Base-by-base conservation (phyloP, 2,888 invertebrate species). In the Drosophila greeni region DNA sequence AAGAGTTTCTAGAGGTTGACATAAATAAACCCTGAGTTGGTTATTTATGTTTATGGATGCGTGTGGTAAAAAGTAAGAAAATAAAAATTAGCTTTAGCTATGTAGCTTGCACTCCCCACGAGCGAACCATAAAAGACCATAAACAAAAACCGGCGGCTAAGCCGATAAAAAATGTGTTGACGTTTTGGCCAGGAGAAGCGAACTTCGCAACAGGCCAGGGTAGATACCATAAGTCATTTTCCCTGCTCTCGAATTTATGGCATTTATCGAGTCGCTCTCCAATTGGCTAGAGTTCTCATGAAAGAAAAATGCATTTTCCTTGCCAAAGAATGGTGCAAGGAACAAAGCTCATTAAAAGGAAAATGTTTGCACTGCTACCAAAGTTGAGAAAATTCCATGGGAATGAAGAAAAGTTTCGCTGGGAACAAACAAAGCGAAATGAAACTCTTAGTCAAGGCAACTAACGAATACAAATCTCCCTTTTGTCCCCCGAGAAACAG, bases 141-240 rank as follows among this genome's bases (percentile, higher is more conserved):
- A 52, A 75, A 65, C 70, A 53, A 40, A 37, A 56, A 66, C 20
- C 58, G 23, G 57, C 59, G 34, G 57, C 59, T 59, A 48, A 55
- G 9, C 12, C 40, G 52, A 66, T 66, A 74, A 71, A 70, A 70
- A 58, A 53, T 43, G 58, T 70, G 77, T 78, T 73, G 79, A 73
- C 71, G 70, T 60, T 68, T 53, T 24, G 45, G 51, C 39, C 39
- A 40, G 26, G 18, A 33, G 48, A 16, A 23, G 29, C 2, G 34
- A 33, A 29, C 45, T 11, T 23, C 9, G 39, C 20, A 37, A 36
- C 34, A 34, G 14, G 23, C 9, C 12, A 43, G 40, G 29, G 54
- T n/a, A 65, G 66, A 76, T 70, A 68, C 24, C 76, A 69, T 69
- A 72, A 67, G 61, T 72, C 76, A 82, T 67, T 34, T 39, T 58